Evolutionary conservation across 2,888 invertebrate genomes (phyloP).

Genomic region (Cynaeus angustus): DNA sequence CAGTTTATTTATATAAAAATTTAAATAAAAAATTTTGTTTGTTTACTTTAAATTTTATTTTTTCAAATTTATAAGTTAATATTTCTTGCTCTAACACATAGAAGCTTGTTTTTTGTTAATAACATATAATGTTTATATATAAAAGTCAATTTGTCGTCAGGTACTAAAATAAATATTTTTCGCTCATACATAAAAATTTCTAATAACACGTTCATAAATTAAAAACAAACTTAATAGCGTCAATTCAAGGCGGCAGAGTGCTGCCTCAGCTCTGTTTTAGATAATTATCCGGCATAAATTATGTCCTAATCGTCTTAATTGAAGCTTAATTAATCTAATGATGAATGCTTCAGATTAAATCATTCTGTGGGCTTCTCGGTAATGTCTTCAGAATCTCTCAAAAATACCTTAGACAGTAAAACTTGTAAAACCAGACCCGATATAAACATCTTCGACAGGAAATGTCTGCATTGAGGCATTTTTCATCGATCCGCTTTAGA

Average conservation of each 20-base stretch:
- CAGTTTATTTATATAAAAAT: too few relatives aligned
- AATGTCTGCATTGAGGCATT: conserved; percentile 31
- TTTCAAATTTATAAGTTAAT: too few relatives aligned
- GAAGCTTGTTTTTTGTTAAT: too few relatives aligned
- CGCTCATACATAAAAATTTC: too few relatives aligned
- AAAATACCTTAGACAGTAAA: conserved; percentile 2
- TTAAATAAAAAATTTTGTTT: too few relatives aligned
- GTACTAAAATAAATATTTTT: too few relatives aligned
- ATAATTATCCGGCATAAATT: conserved; percentile 37
- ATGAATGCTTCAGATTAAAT: conserved; percentile 26
- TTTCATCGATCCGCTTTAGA: conserved; percentile 33
- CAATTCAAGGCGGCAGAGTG: conserved; percentile 7
- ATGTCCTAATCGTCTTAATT: conserved; percentile 28
- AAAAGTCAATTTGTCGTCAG: too few relatives aligned
- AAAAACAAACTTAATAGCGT: background rate
- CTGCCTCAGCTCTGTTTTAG: conserved; percentile 2
- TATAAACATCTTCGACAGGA: conserved; percentile 33
- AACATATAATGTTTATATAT: too few relatives aligned
- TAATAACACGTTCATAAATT: background rate
- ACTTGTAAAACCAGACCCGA: conserved; percentile 58
- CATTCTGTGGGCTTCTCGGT: conserved; percentile 9
- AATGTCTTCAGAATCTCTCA: conserved; percentile 5
- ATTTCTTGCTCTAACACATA: too few relatives aligned
- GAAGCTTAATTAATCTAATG: conserved; percentile 35
- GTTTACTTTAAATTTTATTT: too few relatives aligned